Evolutionary conservation across 2,113 vertebrate species (phyloP).

Genomic region (Poeciliopsis retropinna): DNA sequence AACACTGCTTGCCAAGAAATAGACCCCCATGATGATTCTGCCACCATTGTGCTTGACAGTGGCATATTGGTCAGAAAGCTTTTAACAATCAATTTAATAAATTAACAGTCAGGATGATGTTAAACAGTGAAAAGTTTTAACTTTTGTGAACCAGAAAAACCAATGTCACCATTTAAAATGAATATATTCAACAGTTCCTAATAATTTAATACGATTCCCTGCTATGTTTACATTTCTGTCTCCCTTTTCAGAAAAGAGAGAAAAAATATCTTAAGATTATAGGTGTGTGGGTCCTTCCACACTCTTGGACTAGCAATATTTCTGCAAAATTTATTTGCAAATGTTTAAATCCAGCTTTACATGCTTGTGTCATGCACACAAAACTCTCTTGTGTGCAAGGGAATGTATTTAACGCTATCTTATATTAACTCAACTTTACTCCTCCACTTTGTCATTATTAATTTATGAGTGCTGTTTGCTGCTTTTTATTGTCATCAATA

Average conservation of each 20-base stretch:
- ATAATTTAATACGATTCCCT: too few species aligned
- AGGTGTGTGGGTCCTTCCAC: conserved; percentile 9
- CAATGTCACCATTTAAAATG: too few species aligned
- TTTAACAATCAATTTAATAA: too few species aligned
- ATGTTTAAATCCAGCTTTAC: not conserved
- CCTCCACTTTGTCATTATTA: conserved; percentile 49
- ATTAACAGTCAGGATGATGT: conserved; percentile 7
- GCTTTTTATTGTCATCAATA: conserved; percentile 31
- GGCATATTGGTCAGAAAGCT: too few species aligned
- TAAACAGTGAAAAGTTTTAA: conserved; percentile 21
- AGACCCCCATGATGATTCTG: too few species aligned
- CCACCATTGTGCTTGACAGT: too few species aligned
- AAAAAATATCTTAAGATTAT: conserved; percentile 14
- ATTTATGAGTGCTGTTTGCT: conserved; percentile 34
- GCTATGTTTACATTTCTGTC: too few species aligned
- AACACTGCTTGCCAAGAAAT: too few species aligned
- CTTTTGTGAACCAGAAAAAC: conserved; percentile 8
- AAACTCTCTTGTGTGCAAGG: conserved; percentile 1
- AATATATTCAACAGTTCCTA: too few species aligned
- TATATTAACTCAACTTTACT: conserved; percentile 33
- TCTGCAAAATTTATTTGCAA: not conserved
- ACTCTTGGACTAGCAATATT: not conserved
- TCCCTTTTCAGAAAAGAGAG: conserved; percentile 1
- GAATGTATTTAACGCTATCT: conserved; percentile 29
- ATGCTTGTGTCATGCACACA: conserved; percentile 3